Evolutionary conservation across 2,888 invertebrate genomes (phyloP).

Genomic region (Metalampra italica): DNA sequence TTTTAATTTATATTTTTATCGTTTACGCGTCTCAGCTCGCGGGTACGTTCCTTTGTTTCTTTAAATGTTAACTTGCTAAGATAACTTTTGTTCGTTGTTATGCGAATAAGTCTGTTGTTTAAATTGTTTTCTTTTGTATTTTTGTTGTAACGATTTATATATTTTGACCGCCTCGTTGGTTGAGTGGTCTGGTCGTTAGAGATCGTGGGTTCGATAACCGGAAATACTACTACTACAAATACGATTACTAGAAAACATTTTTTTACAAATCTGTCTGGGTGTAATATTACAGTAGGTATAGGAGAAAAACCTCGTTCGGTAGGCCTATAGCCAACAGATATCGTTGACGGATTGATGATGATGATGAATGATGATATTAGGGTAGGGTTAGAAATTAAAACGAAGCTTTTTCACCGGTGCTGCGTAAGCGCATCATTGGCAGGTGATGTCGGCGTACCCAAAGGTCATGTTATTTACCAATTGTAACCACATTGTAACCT

Average conservation of each 20-base stretch:
- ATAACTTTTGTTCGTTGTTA: slow-evolving; percentile 3
- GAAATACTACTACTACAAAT: too few relatives aligned
- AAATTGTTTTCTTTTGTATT: background rate
- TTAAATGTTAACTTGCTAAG: slow-evolving; percentile 17
- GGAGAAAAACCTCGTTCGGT: too few relatives aligned
- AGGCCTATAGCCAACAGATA: too few relatives aligned
- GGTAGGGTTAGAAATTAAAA: too few relatives aligned
- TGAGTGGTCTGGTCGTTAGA: too few relatives aligned
- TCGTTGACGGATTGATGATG: too few relatives aligned
- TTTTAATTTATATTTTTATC: slow-evolving; percentile 72
- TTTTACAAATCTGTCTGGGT: too few relatives aligned
- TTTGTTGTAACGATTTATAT: background rate
- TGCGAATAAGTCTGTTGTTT: background rate
- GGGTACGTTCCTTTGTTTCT: slow-evolving; percentile 20
- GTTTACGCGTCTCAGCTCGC: slow-evolving; percentile 4
- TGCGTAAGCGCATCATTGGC: background rate
- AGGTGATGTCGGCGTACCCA: background rate
- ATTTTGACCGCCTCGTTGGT: background rate
- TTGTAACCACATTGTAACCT: background rate
- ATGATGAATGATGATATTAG: too few relatives aligned
- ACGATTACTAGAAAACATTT: too few relatives aligned
- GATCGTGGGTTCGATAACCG: too few relatives aligned
- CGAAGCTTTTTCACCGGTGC: too few relatives aligned
- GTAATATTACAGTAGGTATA: too few relatives aligned
- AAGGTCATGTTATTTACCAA: background rate